Evolutionary conservation across 2,113 vertebrate species (phyloP), one percentile per base, ranked within the genome.

Genomic region (Chitala chitala): DNA sequence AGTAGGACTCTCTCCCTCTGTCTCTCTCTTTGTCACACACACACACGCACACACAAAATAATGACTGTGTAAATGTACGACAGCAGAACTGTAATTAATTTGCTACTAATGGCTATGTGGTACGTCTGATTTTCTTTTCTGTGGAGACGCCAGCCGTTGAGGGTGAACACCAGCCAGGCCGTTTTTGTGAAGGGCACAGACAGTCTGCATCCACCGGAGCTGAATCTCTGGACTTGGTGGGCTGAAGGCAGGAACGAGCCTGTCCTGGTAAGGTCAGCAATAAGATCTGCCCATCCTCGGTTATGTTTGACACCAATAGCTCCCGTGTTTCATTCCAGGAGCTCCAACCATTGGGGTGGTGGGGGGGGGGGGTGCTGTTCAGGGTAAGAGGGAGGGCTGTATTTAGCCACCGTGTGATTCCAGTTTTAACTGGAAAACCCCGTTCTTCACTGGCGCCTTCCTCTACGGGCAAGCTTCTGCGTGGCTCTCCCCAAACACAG

Each of bases 121-220:
- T 82, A 73, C 69, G 71, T 85, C 77, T 83, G 82, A 86, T 87
- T 77, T 78, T 80, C 83, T 63, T 85, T 83, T 72, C 76, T 79
- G 81, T 84, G 82, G 84, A 75, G 72, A 82, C 83, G 68, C 82
- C 73, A 77, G 78, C 79, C 78, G 74, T 73, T 78, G 85, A 86
- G 77, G n/a, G 48, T 70, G 71, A 83, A 69, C 44, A 80, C 59
- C 69, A 73, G 44, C 54, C 59, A 77, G 80, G 55, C 66, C 69
- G 26, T 36, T 20, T 76, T 77, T 81, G 76, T 76, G 78, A 68
- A 75, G 77, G n/a, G n/a, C n/a, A 78, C 81, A 85, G 75, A 56
- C 58, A 69, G 79, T 61, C 71, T 78, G 69, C 78, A 81, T 79
- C 78, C 55, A 46, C 80, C 40, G 74, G 24, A 77, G 79, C 71